A percentile compares a stretch with the other conserved stretches of the same genome.
Conservation (phyloP, 1,140 invertebrate species). For the Eurosta solidaginis region DNA sequence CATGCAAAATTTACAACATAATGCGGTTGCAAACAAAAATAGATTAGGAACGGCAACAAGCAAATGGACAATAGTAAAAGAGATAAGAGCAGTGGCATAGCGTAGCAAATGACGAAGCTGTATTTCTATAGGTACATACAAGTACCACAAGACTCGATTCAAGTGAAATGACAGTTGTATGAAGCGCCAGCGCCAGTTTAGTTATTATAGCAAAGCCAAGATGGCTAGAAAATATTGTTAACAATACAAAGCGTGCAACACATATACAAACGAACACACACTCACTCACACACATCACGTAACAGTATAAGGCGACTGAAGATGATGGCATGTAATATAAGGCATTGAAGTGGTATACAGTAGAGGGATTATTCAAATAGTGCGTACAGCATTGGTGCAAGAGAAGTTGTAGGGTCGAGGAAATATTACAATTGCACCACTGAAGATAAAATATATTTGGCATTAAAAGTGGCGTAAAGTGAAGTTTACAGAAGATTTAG, state of each 20-base stretch:
- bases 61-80: neutral
- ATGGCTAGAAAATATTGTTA: neutral
- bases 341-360: no score
- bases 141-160: no score
- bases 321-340: no score
- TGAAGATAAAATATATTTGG: conserved; percentile 12
- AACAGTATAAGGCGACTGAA: no score
- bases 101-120: neutral
- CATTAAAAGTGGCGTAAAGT: conserved; percentile 24
- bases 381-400: no score
- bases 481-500: conserved; percentile 16
- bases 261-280: neutral
- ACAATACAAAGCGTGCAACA: neutral
- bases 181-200: no score
- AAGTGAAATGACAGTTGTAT: no score
- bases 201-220: neutral
- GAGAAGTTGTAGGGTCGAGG: no score
- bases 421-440: neutral
- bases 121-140: no score
- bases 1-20: conserved; percentile 20
- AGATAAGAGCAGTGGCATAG: conserved; percentile 4
- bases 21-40: conserved; percentile 21
- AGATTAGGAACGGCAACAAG: neutral
- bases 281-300: no score
- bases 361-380: no score